Percentiles rank a stretch among this genome's conserved stretches.
phyloP scores from a whole-genome alignment of 2,797 vertebrate genomes.

The Brachymystax lenok region DNA sequence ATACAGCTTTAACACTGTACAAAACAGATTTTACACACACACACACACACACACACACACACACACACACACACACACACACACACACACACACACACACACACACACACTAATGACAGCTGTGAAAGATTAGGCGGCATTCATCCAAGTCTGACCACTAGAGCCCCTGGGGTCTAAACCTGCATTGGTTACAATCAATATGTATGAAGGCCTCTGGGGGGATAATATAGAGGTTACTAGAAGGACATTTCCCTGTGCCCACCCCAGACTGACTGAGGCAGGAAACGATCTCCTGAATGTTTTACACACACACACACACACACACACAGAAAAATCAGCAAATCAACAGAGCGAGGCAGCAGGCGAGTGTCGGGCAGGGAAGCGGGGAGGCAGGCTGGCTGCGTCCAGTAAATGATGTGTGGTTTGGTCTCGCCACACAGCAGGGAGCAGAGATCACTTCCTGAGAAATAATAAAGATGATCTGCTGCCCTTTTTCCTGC shows the following conservation, averaged over 20 bases:
- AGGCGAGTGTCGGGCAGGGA: not conserved
- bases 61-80: not conserved
- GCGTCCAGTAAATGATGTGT: conserved; percentile 22
- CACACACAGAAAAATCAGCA: not conserved
- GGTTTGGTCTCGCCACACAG: conserved; percentile 23
- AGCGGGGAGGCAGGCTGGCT: not conserved
- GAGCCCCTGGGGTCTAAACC: not conserved
- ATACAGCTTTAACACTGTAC: no score
- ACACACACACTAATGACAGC: not conserved
- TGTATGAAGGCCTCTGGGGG: not conserved
- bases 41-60: not conserved
- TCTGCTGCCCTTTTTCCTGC: conserved; percentile 21
- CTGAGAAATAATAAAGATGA: conserved; percentile 47
- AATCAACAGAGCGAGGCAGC: not conserved
- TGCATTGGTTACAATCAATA: conserved; percentile 3
- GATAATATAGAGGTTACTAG: not conserved
- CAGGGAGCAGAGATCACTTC: conserved; percentile 37
- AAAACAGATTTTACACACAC: not conserved
- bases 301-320: not conserved
- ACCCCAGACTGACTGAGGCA: not conserved
- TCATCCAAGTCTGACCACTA: not conserved
- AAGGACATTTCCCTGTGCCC: not conserved
- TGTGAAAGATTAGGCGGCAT: not conserved
- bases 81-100: not conserved
- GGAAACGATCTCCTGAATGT: not conserved